Base-by-base conservation (phyloP, 1,140 invertebrate genomes). In the Globodera ellingtonae region DNA sequence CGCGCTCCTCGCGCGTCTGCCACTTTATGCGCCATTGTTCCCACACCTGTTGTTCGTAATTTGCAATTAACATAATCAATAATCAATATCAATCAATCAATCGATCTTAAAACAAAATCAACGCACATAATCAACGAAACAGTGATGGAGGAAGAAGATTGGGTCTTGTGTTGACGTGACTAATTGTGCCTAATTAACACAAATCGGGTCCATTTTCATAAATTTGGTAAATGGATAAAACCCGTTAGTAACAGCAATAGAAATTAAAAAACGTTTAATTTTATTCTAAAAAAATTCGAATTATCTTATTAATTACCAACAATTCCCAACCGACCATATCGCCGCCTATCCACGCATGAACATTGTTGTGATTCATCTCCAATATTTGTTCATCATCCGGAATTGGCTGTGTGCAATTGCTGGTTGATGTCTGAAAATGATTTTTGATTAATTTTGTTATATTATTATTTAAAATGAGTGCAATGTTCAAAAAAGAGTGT, bases 81-180 rank as follows among this genome's bases (percentile, higher is more conserved):
- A 35, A 35, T 35, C 35, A 35, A 35, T 35, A 35, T 35, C 35
- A 35, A 35, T 35, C 35, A 35, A 35, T 35, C 35, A 35, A 35
- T 35, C 35, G 35, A 35, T 35, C 35, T 35, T 35, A 35, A 35
- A 35, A 35, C 35, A 35, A 35, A 24, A 35, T 13, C 52, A 88
- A 83, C 83, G 80, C 85, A 86, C 73, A 62, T 79, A 85, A 82
- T 91, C 90, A 8, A 90, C 83, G 83, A 89, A 91, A 47, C 82
- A 86, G 70, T 86, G 86, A 35, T 87, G 67, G 21, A 74, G 81
- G 81, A 81, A 86, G 67, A 84, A 81, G 8, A 86, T 78, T 13
- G 83, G 83, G 69, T 84, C 83, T 59, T 84, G 84, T 0, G 84
- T 81, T 47, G 84, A 79, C 4, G 84, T 85, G 15, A 18, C 10